A percentile compares a stretch with the other conserved stretches of the same genome.
Evolutionary conservation across 1,140 invertebrate species (phyloP).

Genomic region (Coelopa frigida): DNA sequence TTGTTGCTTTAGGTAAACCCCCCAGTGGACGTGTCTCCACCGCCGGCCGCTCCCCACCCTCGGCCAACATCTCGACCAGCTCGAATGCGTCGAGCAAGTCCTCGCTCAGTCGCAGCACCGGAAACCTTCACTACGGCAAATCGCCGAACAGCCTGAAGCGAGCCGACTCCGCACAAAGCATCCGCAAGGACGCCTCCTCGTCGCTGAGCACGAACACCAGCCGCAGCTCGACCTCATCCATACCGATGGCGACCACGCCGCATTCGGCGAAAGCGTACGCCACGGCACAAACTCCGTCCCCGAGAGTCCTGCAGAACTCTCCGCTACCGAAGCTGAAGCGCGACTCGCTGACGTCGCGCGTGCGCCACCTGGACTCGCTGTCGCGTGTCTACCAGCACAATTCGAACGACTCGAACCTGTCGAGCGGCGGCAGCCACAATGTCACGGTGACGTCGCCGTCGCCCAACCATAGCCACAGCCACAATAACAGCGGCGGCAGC

Average conservation of each 20-base stretch:
- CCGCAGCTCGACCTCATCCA: constrained; percentile 39
- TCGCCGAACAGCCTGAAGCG: constrained; percentile 43
- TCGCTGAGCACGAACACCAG: constrained; percentile 37
- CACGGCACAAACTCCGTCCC: constrained; percentile 43
- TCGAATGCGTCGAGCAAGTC: constrained; percentile 41
- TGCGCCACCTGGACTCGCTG: constrained; percentile 49
- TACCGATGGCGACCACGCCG: constrained; percentile 38
- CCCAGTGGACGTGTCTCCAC: constrained; percentile 43
- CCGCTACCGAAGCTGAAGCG: constrained; percentile 50
- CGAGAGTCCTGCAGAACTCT: constrained; percentile 40
- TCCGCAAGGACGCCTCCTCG: constrained; percentile 38
- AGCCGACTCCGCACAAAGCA: constrained; percentile 47
- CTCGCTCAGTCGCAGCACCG: constrained; percentile 40
- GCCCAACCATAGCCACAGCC: neutral
- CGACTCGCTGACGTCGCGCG: constrained; percentile 54
- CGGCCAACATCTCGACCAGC: constrained; percentile 32
- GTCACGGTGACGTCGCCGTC: neutral
- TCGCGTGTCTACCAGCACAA: constrained; percentile 34
- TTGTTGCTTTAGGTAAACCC: constrained; percentile 45
- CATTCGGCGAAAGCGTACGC: constrained; percentile 11
- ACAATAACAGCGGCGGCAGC: constrained; percentile 7
- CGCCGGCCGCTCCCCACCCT: constrained; percentile 35
- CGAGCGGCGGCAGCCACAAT: constrained; percentile 14
- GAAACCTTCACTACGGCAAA: constrained; percentile 44
- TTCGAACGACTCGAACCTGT: constrained; percentile 16